These are phyloP conservation scores for Pogonomyrmex barbatus DNA, from an alignment of 1,140 invertebrate species.

Conservation along the genomic window DNA sequence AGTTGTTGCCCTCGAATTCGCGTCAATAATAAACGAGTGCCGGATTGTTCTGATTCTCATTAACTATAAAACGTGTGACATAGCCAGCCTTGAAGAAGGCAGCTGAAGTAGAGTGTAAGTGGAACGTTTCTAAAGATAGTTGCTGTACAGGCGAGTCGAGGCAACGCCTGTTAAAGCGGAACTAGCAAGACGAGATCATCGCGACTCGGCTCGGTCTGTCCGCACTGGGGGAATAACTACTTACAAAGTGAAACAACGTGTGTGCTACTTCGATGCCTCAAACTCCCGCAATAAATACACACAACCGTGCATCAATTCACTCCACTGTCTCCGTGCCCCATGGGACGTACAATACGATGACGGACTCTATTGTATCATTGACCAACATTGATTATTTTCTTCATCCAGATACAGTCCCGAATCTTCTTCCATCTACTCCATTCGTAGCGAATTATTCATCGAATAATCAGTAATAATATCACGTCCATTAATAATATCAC, in stretches of 20 bases:
- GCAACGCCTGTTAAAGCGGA: constrained; percentile 60
- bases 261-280: constrained; percentile 28
- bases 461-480: neutral
- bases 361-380: constrained; percentile 39
- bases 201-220: constrained; percentile 13
- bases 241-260: constrained; percentile 58
- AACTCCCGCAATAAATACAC: constrained; percentile 55
- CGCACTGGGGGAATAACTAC: constrained; percentile 59
- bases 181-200: constrained; percentile 45
- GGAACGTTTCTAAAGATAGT: constrained; percentile 60
- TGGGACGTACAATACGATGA: constrained; percentile 32
- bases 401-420: constrained; percentile 15
- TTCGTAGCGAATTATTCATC: constrained; percentile 14
- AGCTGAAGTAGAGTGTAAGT: constrained; percentile 53
- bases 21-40: constrained; percentile 41
- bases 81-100: constrained; percentile 55
- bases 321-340: constrained; percentile 2
- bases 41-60: constrained; percentile 50
- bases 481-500: neutral
- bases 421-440: neutral
- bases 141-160: constrained; percentile 18
- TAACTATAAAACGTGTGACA: constrained; percentile 45
- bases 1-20: constrained; percentile 15
- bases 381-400: constrained; percentile 35
- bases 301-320: constrained; percentile 41